A percentile compares a stretch with the other conserved stretches of the same genome.
Evolutionary conservation across 2,888 invertebrate genomes (phyloP).

Genomic region (Prostheceraeus crozeri): DNA sequence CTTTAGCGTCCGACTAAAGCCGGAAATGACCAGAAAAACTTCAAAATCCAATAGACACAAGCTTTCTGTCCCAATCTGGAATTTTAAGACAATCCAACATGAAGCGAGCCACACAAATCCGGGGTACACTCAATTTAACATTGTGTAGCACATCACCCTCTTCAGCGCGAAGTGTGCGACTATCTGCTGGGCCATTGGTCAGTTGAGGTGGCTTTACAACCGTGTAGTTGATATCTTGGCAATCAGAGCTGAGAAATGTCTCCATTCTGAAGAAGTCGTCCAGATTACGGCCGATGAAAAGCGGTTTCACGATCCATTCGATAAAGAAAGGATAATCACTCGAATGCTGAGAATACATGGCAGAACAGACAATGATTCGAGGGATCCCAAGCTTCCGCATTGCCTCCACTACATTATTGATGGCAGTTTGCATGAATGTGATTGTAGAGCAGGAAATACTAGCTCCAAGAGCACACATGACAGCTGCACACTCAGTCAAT

Average conservation of each 20-base stretch:
- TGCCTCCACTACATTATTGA: conserved; percentile 44
- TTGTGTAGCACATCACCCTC: too few relatives aligned
- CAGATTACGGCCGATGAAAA: conserved; percentile 45
- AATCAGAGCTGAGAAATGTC: conserved; percentile 44
- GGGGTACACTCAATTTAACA: too few relatives aligned
- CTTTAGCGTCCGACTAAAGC: too few relatives aligned
- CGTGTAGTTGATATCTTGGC: conserved; percentile 48
- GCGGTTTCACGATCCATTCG: conserved; percentile 46
- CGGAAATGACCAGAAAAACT: too few relatives aligned
- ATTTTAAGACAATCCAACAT: too few relatives aligned
- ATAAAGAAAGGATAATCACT: conserved; percentile 44
- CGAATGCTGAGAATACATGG: conserved; percentile 24
- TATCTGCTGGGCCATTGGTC: conserved; percentile 41
- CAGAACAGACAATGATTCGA: conserved; percentile 40
- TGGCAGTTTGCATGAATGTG: conserved; percentile 44
- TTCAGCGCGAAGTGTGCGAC: neutral
- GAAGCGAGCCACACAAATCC: too few relatives aligned
- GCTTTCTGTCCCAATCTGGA: too few relatives aligned
- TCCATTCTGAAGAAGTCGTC: conserved; percentile 50
- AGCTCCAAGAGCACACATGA: conserved; percentile 47
- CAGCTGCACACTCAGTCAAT: conserved; percentile 42
- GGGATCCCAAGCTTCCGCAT: conserved; percentile 45
- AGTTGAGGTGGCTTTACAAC: conserved; percentile 48
- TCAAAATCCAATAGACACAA: too few relatives aligned
- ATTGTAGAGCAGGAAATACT: conserved; percentile 43